Evolutionary conservation across 1,140 invertebrate species (phyloP).

Genomic region (Aphis craccivora): DNA sequence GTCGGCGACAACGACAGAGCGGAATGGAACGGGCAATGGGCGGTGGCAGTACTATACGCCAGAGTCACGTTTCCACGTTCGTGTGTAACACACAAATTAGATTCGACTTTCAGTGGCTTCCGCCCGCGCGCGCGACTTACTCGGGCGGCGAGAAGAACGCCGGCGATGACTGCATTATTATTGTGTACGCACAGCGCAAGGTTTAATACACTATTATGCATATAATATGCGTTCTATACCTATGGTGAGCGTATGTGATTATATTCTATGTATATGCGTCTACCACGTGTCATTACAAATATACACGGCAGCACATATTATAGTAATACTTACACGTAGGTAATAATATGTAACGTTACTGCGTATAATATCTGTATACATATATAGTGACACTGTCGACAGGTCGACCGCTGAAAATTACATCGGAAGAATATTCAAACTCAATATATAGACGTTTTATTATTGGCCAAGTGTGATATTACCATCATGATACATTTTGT

Average conservation of each 20-base stretch:
- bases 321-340: no score
- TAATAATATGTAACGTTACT: no score
- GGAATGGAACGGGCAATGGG: background rate
- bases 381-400: no score
- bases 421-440: no score
- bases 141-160: background rate
- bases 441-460: no score
- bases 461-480: no score
- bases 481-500: no score
- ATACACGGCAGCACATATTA: no score
- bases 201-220: background rate
- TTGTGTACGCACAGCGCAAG: background rate
- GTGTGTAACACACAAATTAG: slow-evolving; percentile 54
- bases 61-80: slow-evolving; percentile 55
- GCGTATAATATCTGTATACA: no score
- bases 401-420: no score
- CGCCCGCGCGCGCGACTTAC: background rate
- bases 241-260: background rate
- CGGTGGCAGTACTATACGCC: no score
- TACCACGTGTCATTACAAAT: background rate
- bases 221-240: background rate
- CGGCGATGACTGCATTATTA: background rate
- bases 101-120: slow-evolving; percentile 52
- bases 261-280: background rate
- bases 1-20: background rate